These are phyloP conservation scores for Neosilurus hyrtlii DNA, from an alignment of 2,797 vertebrate species.

Conservation along the genomic window DNA sequence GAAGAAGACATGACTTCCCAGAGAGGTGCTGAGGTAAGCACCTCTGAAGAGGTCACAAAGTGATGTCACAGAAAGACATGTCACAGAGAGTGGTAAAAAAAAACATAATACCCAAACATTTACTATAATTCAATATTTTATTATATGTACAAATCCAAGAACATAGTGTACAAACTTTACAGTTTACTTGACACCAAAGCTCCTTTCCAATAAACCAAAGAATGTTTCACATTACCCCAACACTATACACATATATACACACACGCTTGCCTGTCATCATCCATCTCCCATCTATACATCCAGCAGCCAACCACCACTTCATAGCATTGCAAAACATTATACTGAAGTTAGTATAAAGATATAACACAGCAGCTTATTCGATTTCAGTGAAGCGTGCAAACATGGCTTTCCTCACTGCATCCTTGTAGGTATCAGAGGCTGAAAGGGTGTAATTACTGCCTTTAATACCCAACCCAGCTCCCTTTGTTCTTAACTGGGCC, in stretches of 20 bases:
- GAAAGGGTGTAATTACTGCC: slow-evolving; percentile 91
- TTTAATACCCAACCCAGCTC: slow-evolving; percentile 93
- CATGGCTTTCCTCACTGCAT: slow-evolving; percentile 97
- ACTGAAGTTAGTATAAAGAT: not conserved
- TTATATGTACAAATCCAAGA: slow-evolving; percentile 70
- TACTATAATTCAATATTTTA: slow-evolving; percentile 42
- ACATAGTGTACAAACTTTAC: slow-evolving; percentile 68
- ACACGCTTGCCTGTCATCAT: not conserved
- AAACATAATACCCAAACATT: not conserved
- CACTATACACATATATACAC: slow-evolving; percentile 59
- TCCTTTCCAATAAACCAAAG: slow-evolving; percentile 41
- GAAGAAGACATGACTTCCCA: too few species aligned
- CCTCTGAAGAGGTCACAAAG: too few species aligned
- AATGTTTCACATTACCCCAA: slow-evolving; percentile 47
- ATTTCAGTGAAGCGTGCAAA: slow-evolving; percentile 97
- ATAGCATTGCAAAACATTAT: not conserved
- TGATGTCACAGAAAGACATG: too few species aligned
- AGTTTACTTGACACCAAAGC: slow-evolving; percentile 60
- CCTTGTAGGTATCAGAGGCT: slow-evolving; percentile 94
- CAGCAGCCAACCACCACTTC: not conserved
- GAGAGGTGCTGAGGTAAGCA: too few species aligned
- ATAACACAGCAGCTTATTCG: slow-evolving; percentile 68
- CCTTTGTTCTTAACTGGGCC: slow-evolving; percentile 92
- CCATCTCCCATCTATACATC: not conserved
- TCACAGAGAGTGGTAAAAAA: too few species aligned